Evolutionary conservation across 1,140 invertebrate species (phyloP).

Genomic region (Agrilus planipennis): DNA sequence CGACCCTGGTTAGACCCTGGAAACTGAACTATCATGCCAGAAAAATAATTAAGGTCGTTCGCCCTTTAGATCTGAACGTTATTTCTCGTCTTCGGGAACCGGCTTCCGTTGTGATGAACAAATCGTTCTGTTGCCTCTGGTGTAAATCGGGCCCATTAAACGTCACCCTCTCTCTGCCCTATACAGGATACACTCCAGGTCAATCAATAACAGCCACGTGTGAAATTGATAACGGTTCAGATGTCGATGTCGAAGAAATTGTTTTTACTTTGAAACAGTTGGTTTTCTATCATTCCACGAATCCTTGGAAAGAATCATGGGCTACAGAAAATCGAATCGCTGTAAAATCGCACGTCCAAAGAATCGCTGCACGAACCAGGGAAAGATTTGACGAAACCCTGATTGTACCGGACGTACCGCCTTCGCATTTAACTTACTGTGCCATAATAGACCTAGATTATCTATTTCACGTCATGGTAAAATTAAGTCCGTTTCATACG

Average conservation of each 20-base stretch:
- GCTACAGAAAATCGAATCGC: background rate
- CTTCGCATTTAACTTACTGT: slow-evolving; percentile 51
- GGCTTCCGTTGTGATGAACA: slow-evolving; percentile 48
- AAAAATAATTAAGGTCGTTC: slow-evolving; percentile 72
- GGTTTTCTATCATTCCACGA: background rate
- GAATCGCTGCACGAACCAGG: too few species aligned
- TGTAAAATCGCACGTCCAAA: background rate
- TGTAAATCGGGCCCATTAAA: slow-evolving; percentile 51
- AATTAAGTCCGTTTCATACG: too few species aligned
- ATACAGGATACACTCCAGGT: slow-evolving; percentile 54
- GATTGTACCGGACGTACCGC: slow-evolving; percentile 50
- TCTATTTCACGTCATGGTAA: slow-evolving; percentile 49
- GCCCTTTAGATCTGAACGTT: slow-evolving; percentile 70
- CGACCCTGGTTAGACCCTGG: slow-evolving; percentile 71
- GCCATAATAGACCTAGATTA: slow-evolving; percentile 52
- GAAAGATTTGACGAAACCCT: too few species aligned
- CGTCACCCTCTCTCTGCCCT: slow-evolving; percentile 47
- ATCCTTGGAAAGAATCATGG: background rate
- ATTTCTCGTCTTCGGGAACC: slow-evolving; percentile 52
- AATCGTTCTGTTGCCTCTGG: slow-evolving; percentile 60
- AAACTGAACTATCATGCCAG: slow-evolving; percentile 79
- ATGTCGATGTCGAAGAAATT: slow-evolving; percentile 45
- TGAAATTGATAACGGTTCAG: slow-evolving; percentile 57
- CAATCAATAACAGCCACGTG: slow-evolving; percentile 53
- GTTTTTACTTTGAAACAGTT: slow-evolving; percentile 51